Evolutionary conservation across 2,113 vertebrate genomes (phyloP).

Genomic region (Piprites chloris): DNA sequence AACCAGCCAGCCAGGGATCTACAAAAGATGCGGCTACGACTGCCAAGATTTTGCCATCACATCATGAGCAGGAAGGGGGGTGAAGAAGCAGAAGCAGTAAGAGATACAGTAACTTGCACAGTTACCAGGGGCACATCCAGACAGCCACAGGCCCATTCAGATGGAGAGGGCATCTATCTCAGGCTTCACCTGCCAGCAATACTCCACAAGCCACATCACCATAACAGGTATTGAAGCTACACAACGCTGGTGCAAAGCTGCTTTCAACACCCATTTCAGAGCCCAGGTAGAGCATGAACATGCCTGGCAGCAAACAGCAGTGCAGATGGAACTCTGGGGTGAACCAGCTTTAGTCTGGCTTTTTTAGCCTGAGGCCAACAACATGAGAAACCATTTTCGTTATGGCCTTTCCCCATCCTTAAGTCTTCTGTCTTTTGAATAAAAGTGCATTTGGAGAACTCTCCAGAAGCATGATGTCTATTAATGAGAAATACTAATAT

Average conservation of each 20-base stretch:
- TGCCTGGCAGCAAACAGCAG: background rate
- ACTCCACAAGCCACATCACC: background rate
- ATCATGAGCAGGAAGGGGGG: accelerated
- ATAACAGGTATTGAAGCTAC: accelerated
- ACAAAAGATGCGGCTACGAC: accelerated
- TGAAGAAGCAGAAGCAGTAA: background rate
- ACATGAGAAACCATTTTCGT: background rate
- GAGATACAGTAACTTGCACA: background rate
- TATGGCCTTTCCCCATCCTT: background rate
- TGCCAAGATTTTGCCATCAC: background rate
- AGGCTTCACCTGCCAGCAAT: background rate
- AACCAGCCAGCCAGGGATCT: background rate
- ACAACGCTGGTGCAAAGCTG: background rate
- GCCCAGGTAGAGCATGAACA: background rate
- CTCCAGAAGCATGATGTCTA: background rate
- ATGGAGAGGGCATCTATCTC: background rate
- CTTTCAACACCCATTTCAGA: background rate
- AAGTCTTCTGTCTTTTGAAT: background rate
- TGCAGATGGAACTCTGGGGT: accelerated
- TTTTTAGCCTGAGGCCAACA: background rate
- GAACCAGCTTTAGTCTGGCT: background rate
- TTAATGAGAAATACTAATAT: background rate
- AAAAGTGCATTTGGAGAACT: background rate
- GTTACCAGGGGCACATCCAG: background rate
- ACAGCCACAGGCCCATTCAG: accelerated